phyloP scores from a whole-genome alignment of 1,140 invertebrate species.

The Chionoecetes opilio region DNA sequence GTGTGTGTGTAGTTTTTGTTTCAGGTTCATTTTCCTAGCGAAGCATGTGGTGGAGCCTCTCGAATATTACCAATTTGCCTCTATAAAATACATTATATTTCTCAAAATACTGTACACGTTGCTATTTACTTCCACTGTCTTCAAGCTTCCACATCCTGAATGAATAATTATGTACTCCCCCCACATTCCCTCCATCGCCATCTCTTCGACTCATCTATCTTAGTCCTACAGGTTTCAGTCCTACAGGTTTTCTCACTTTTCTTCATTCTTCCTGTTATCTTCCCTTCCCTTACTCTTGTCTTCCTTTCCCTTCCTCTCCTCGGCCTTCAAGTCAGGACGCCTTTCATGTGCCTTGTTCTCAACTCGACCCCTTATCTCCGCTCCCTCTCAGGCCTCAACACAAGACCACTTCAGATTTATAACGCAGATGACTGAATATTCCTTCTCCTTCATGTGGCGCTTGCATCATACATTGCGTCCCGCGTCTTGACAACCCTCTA shows the following conservation, averaged over 20 bases:
- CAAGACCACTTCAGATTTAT: constrained; percentile 6
- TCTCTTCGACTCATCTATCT: no score
- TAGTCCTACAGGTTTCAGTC: no score
- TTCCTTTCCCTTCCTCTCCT: constrained; percentile 3
- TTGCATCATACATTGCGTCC: not conserved
- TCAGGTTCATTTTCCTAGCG: no score
- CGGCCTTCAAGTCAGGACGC: not conserved
- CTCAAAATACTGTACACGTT: no score
- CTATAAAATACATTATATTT: no score
- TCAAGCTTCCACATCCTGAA: no score
- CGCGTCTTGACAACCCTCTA: not conserved
- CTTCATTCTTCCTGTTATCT: not conserved
- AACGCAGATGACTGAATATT: constrained; percentile 19
- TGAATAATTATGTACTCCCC: no score
- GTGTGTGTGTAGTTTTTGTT: no score
- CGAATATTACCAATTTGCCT: no score
- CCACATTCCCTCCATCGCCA: no score
- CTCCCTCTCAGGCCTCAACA: not conserved
- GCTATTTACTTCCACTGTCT: no score
- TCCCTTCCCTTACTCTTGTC: not conserved
- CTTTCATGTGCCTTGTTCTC: constrained; percentile 18
- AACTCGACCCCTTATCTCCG: not conserved
- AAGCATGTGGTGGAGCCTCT: no score
- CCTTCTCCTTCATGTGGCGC: not conserved
- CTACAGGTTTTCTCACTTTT: not conserved